These are phyloP conservation scores for Unio delphinus DNA, from an alignment of 2,888 invertebrate species.

Conservation along the genomic window DNA sequence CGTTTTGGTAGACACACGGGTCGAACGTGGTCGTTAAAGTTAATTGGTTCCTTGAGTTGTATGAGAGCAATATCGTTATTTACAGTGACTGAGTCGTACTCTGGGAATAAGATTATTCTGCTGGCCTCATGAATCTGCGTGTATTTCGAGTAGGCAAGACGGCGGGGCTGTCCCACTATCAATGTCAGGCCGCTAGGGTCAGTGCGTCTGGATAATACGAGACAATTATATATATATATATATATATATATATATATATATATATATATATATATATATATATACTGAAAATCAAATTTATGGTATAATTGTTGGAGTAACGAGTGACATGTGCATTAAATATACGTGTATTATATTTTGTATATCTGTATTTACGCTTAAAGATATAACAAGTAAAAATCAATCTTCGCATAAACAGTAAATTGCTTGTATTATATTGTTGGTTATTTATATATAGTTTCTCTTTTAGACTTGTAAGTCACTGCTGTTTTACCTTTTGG, in stretches of 20 bases:
- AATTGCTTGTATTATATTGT: no score
- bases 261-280: neutral
- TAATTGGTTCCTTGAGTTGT: constrained; percentile 44
- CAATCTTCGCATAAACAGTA: no score
- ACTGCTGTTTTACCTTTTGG: no score
- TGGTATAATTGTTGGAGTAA: no score
- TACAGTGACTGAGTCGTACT: constrained; percentile 44
- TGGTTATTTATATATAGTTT: no score
- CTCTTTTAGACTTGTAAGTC: no score
- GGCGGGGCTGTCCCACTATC: constrained; percentile 51
- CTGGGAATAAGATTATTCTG: constrained; percentile 37
- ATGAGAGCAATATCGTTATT: constrained; percentile 61
- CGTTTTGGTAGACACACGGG: constrained; percentile 55
- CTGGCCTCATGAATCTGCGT: constrained; percentile 45
- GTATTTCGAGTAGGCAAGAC: constrained; percentile 49
- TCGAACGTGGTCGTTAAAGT: constrained; percentile 57
- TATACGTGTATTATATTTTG: no score
- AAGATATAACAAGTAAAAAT: no score
- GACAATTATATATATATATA: constrained; percentile 2
- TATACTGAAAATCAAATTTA: no score
- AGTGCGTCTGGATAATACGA: constrained; percentile 19
- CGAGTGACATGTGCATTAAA: no score
- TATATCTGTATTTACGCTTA: no score
- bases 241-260: constrained; percentile 1
- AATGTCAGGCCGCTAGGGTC: constrained; percentile 31